phyloP scores from a whole-genome alignment of 2,797 vertebrate species.

The Morus bassanus region DNA sequence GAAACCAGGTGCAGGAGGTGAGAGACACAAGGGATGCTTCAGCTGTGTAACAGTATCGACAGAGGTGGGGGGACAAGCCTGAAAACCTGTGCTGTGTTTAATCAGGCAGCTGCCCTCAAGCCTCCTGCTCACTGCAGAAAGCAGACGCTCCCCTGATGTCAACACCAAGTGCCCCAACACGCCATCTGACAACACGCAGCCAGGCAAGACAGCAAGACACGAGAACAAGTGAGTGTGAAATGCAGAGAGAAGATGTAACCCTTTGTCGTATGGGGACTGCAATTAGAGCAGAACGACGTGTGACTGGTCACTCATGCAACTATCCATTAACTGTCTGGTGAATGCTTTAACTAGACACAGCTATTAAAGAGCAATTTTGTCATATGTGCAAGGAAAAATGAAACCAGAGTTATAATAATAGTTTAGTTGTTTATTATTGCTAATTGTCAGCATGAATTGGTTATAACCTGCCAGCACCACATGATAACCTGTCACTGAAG shows the following conservation, averaged over 20 bases:
- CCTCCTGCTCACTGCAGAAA: not conserved
- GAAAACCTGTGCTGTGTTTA: not conserved
- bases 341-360: not conserved
- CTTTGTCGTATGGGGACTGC: rapidly evolving
- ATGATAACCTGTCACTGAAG: rapidly evolving
- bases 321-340: not conserved
- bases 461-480: not conserved
- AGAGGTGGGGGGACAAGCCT: not conserved
- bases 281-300: not conserved
- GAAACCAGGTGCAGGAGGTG: constrained; percentile 49
- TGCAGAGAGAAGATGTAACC: not conserved
- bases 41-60: too few species aligned
- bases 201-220: not conserved
- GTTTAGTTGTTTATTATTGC: not conserved
- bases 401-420: not conserved
- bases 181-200: not conserved
- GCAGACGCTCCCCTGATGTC: not conserved
- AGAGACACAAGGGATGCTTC: not conserved
- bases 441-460: not conserved
- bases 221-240: not conserved
- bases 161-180: rapidly evolving
- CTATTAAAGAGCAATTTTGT: not conserved
- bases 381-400: not conserved
- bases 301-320: not conserved
- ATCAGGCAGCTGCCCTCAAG: not conserved